These are phyloP conservation scores for Pelodiscus sinensis DNA, from an alignment of 2,113 vertebrate genomes.

Conservation along the genomic window DNA sequence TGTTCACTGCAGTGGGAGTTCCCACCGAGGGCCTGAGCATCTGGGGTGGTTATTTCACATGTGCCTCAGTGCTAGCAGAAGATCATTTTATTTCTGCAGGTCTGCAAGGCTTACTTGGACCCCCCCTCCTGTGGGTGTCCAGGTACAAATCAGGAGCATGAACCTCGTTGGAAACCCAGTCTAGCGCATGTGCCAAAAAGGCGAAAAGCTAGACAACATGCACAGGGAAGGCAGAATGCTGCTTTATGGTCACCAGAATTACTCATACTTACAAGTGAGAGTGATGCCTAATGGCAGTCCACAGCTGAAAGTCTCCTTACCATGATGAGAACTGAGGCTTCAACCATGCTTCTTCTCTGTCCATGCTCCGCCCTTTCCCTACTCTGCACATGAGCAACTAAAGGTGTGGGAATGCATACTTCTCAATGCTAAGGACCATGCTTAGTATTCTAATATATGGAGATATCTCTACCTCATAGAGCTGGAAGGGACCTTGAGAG, in stretches of 20 bases:
- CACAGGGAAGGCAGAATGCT: neutral
- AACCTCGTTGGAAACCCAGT: neutral
- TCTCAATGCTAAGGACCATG: neutral
- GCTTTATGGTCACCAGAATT: neutral
- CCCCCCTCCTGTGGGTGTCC: neutral
- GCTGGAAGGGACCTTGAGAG: too few relatives aligned
- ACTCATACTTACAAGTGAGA: neutral
- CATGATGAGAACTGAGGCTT: neutral
- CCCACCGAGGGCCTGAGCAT: neutral
- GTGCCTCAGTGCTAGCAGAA: neutral
- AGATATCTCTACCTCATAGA: too few relatives aligned
- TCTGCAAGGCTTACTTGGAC: neutral
- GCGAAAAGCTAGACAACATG: neutral
- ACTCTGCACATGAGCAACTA: neutral
- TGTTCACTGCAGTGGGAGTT: neutral
- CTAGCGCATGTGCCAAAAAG: neutral
- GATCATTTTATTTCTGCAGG: neutral
- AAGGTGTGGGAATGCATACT: neutral
- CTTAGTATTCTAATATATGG: neutral
- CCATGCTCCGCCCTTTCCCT: neutral
- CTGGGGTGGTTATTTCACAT: neutral
- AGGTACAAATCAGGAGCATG: neutral
- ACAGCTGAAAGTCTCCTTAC: neutral
- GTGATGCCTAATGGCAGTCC: neutral
- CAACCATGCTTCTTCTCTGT: neutral